phyloP scores from a whole-genome alignment of 1,140 invertebrate species.

The Trachymyrmex septentrionalis region DNA sequence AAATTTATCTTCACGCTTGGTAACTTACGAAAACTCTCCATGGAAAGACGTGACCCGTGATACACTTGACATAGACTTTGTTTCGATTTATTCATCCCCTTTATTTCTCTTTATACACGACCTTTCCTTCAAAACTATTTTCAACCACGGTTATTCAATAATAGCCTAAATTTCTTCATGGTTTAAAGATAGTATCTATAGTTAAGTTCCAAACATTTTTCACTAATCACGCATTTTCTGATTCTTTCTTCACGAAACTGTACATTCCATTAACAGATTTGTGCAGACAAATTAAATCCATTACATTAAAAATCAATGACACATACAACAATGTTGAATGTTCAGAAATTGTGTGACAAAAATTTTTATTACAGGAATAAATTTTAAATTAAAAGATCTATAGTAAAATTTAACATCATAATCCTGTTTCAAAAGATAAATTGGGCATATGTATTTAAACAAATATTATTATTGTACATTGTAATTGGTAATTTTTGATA shows the following conservation, averaged over 20 bases:
- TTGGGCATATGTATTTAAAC: background rate
- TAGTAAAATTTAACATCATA: background rate
- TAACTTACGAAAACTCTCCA: background rate
- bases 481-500: background rate
- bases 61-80: slow-evolving; percentile 30
- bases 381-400: background rate
- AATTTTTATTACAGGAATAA: background rate
- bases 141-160: background rate
- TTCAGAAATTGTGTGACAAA: background rate
- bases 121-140: slow-evolving; percentile 28
- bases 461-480: background rate
- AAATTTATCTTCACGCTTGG: slow-evolving; percentile 49
- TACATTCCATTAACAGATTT: background rate
- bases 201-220: slow-evolving; percentile 5
- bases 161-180: slow-evolving; percentile 6
- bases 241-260: background rate
- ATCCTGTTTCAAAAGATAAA: background rate
- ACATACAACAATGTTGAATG: background rate
- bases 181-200: background rate
- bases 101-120: background rate
- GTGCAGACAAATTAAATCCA: background rate
- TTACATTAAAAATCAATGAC: background rate
- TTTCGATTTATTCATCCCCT: background rate
- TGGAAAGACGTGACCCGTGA: slow-evolving; percentile 38
- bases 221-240: background rate